Conservation (phyloP, 2,797 vertebrate species). For the Pachyuromys duprasi region DNA sequence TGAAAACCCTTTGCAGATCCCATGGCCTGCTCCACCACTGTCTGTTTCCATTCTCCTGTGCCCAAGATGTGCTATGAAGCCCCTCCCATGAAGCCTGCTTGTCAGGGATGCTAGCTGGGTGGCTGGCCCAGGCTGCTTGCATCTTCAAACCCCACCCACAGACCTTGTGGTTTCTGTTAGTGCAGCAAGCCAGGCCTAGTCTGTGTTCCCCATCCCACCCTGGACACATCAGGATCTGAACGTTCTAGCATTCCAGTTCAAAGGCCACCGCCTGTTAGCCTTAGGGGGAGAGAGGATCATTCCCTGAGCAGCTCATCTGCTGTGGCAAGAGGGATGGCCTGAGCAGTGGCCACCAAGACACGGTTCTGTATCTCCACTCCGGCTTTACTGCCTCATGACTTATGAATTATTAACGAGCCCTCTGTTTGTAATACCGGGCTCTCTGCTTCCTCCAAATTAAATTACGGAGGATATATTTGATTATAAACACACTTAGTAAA, state of each 20-base stretch:
- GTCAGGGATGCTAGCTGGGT: rapidly evolving
- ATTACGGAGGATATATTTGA: constrained; percentile 84
- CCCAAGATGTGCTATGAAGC: neutral
- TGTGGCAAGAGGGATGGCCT: neutral
- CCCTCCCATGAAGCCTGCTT: neutral
- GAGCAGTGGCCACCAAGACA: neutral
- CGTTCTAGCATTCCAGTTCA: rapidly evolving
- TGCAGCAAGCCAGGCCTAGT: rapidly evolving
- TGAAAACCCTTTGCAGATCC: neutral
- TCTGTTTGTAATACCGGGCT: constrained; percentile 76
- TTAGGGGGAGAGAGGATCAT: rapidly evolving
- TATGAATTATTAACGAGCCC: constrained; percentile 81
- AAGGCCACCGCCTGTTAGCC: rapidly evolving
- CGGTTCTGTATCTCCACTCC: neutral
- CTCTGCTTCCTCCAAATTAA: constrained; percentile 82
- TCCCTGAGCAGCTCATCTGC: neutral
- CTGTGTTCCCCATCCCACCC: rapidly evolving
- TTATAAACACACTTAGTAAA: constrained; percentile 87
- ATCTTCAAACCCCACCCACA: neutral
- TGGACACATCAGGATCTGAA: neutral
- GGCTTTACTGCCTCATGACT: constrained; percentile 6
- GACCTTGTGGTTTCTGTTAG: neutral
- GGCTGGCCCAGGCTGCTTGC: rapidly evolving
- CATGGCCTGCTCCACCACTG: rapidly evolving
- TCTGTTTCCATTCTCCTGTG: neutral